phyloP scores from a whole-genome alignment of 2,113 vertebrate genomes.

The Leptocoma aspasia region DNA sequence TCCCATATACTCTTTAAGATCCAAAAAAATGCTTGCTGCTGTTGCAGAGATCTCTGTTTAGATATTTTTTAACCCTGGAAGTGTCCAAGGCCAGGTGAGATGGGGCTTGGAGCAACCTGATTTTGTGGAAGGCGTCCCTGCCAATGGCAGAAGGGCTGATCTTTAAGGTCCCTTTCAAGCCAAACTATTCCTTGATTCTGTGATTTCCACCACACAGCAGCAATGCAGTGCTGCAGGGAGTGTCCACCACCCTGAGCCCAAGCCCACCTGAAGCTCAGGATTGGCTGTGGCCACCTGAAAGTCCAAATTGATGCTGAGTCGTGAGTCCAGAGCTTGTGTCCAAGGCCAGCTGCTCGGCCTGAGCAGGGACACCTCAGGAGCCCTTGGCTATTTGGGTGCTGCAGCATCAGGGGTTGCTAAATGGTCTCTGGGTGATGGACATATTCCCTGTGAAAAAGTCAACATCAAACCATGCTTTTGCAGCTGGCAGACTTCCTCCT shows the following conservation, averaged over 20 bases:
- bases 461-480: neutral
- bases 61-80: neutral
- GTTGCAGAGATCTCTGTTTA: neutral
- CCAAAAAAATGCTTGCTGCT: neutral
- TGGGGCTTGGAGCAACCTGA: neutral
- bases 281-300: neutral
- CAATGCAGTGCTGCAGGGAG: neutral
- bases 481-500: neutral
- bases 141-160: neutral
- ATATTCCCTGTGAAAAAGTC: accelerated
- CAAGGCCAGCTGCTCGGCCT: neutral
- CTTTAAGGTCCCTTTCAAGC: neutral
- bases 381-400: neutral
- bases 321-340: accelerated
- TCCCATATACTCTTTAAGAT: neutral
- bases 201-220: neutral
- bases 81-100: too few species aligned
- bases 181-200: neutral
- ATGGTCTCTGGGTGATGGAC: neutral
- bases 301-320: neutral
- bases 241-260: accelerated
- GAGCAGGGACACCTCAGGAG: neutral
- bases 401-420: neutral
- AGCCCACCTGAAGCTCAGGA: neutral
- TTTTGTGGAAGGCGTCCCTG: accelerated